Base-by-base conservation (phyloP, 2,888 invertebrate species). In the Parnassius apollo region DNA sequence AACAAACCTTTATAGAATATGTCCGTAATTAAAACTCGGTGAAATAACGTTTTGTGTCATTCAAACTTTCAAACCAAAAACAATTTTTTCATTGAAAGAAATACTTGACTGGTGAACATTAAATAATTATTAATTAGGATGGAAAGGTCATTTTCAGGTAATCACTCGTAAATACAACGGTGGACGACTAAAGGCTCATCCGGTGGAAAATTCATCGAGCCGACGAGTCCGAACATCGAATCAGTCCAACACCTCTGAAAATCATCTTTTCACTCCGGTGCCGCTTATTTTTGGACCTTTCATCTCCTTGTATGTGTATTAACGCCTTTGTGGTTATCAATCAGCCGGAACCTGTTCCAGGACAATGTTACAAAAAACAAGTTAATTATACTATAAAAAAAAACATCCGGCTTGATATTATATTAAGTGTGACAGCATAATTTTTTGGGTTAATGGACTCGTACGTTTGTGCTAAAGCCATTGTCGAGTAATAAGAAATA, bases 121-220 rank as follows among this genome's bases (percentile, higher is more conserved):
- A 42, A 50, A 49, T 18, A 51, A 58, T 62, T 66, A 66, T 65
- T 57, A 57, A 85, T 84, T 82, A 85, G 85, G 83, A 85, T 82
- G 77, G 78, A 82, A 83, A 84, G 83, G 84, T 84, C 82, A 83
- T 84, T 85, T 63, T 83, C 80, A 83, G 85, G 80, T 82, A 87
- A 86, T 86, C 85, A 85, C 77, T 86, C 83, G 82, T 81, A 85
- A 85, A 86, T 87, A 87, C 88, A 86, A 85, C 89, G 88, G 86
- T 87, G 77, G 74, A 80, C 81, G 83, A 80, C 83, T 83, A 83
- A 80, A 85, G 80, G 83, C 78, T 88, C 88, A 85, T 82, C 86
- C 85, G 87, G 88, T 90, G 91, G 91, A 91, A 91, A 91, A 89
- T 90, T 87, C 84, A 86, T 77, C 86, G 89, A 88, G 82, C 88